These are phyloP conservation scores for Spilarctia lutea DNA, from an alignment of 2,888 invertebrate genomes.

Conservation along the genomic window DNA sequence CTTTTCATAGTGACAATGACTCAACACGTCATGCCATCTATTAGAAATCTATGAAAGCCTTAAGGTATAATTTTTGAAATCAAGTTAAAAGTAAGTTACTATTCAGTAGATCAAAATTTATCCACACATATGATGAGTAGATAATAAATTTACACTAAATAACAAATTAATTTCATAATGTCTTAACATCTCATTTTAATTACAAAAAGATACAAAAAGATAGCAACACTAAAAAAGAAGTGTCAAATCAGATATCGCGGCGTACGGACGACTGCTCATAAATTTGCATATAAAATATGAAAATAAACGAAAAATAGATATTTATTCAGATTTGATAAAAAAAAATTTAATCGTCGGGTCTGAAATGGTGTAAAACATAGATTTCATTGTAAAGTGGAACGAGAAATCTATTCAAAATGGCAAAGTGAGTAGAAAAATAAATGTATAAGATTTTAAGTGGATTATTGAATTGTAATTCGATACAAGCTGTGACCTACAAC, in stretches of 20 bases:
- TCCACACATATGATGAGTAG: background rate
- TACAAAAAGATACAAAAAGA: background rate
- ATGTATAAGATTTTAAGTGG: constrained; percentile 48
- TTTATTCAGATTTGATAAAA: constrained; percentile 19
- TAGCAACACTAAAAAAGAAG: constrained; percentile 26
- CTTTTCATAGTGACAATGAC: background rate
- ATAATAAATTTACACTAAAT: background rate
- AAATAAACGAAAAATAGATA: constrained; percentile 33
- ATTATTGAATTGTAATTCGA: constrained; percentile 55
- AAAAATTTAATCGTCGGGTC: constrained; percentile 18
- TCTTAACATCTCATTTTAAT: background rate
- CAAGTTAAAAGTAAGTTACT: background rate
- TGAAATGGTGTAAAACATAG: constrained; percentile 60
- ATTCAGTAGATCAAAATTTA: background rate
- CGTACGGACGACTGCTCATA: constrained; percentile 27
- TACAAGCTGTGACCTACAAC: constrained; percentile 45
- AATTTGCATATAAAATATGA: constrained; percentile 35
- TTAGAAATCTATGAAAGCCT: background rate
- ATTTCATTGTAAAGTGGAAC: constrained; percentile 38
- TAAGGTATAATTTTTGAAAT: background rate
- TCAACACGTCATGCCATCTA: background rate
- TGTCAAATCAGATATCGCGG: constrained; percentile 43
- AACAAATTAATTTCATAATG: background rate
- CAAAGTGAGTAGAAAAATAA: constrained; percentile 72
- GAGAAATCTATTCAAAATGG: constrained; percentile 68